These are phyloP conservation scores for Lindbergichthys nudifrons DNA, from an alignment of 2,797 vertebrate genomes.

Conservation along the genomic window DNA sequence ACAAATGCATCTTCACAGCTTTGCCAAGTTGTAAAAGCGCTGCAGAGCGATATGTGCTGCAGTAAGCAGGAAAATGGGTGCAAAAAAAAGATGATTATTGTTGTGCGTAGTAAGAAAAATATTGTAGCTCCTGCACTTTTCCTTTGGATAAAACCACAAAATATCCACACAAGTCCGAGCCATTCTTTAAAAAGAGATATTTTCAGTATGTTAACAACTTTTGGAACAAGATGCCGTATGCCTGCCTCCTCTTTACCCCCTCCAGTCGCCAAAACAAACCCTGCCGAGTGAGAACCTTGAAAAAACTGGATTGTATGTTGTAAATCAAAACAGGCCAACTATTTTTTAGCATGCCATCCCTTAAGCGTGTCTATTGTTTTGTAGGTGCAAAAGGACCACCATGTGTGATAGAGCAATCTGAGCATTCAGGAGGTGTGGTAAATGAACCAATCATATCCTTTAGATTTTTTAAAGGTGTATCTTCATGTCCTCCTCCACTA, in stretches of 20 bases:
- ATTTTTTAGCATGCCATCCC: neutral
- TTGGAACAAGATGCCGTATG: neutral
- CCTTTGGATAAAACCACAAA: neutral
- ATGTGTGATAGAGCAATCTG: neutral
- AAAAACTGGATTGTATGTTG: no score
- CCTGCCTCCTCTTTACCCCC: neutral
- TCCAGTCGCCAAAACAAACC: neutral
- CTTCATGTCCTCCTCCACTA: neutral
- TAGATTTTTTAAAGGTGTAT: neutral
- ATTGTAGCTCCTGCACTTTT: slow-evolving; percentile 15
- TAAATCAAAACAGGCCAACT: neutral
- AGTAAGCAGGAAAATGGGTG: slow-evolving; percentile 43
- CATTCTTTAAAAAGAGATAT: neutral
- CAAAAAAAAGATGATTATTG: slow-evolving; percentile 5
- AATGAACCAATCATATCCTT: neutral
- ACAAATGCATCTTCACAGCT: slow-evolving; percentile 33
- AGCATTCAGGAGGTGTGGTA: neutral
- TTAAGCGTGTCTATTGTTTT: neutral
- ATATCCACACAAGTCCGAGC: neutral
- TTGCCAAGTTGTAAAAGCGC: slow-evolving; percentile 49
- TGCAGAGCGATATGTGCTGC: slow-evolving; percentile 47
- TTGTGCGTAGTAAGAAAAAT: slow-evolving; percentile 18
- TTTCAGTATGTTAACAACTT: neutral
- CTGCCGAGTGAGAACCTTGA: slow-evolving; percentile 25
- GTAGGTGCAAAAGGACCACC: slow-evolving; percentile 9